Evolutionary conservation across 2,113 vertebrate genomes (phyloP), one percentile per base, ranked within the genome.

Genomic region (Paradoxurus hermaphroditus): DNA sequence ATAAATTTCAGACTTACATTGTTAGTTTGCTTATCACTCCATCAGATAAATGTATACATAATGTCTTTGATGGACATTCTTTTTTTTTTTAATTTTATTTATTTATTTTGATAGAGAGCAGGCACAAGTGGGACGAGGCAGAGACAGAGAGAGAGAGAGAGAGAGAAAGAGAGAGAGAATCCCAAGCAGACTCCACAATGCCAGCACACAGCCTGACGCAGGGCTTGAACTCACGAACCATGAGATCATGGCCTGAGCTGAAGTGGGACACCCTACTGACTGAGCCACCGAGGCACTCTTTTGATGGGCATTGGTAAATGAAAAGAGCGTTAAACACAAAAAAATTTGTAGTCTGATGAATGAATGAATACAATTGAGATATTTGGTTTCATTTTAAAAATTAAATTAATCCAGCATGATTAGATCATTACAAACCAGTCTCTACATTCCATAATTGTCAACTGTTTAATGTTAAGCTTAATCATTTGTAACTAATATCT

Each of bases 1-100:
- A 85, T 15, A 85, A 49, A 79, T 93, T 82, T 93, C 44, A 97
- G 84, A 46, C 34, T 78, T 73, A 92, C 86, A 96, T 73, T 83
- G 2, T 56, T 91, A 59, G 75, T 62, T 79, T 93, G n/a, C 46
- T 90, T 75, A 78, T 65, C 46, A 90, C 4, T 68, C 51, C 46
- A 86, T 25, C n/a, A 46, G 29, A 93, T 31, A 86, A 27, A 93
- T 41, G 46, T 79, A 68, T 73, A 59, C n/a, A 92, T 53, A 94
- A 67, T 82, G 21, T 46, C 36, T 81, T 81, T 90, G 34, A 82
- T 86, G 13, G 39, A 34, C 9, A 83, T 65, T 95, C 53, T 59
- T 59, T 59, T 59, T 49, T 49, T 53, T 59, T 59, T 59, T 8
- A 59, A 59, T 19, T 59, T 59, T 59, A 59, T 59, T 59, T 23